phyloP scores from a whole-genome alignment of 1,140 invertebrate species.

The Procambarus virginalis region DNA sequence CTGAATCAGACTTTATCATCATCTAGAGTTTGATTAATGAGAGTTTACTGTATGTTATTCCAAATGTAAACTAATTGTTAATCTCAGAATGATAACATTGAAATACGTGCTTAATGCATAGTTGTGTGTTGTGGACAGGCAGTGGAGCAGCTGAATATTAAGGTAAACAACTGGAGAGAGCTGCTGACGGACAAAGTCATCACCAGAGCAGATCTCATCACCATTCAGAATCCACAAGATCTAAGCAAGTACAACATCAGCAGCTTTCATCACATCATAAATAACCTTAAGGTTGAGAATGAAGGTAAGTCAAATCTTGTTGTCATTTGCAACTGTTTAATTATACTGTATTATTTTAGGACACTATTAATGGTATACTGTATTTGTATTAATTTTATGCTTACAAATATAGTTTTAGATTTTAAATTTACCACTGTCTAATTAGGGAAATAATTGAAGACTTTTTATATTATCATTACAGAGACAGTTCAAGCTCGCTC shows the following conservation, averaged over 20 bases:
- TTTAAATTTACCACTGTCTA: no score
- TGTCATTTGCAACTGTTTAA: no score
- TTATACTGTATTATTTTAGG: no score
- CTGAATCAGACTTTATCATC: no score
- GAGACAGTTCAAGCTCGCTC: constrained; percentile 84
- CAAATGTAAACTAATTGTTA: background rate
- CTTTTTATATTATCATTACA: constrained; percentile 72
- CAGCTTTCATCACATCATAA: constrained; percentile 96
- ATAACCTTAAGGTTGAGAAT: constrained; percentile 90
- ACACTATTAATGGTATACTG: no score
- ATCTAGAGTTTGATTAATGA: no score
- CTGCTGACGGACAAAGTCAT: constrained; percentile 92
- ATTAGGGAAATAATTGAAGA: no score
- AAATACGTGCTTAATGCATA: background rate
- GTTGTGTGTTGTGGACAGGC: constrained; percentile 77
- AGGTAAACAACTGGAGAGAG: constrained; percentile 95
- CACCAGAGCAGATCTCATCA: constrained; percentile 92
- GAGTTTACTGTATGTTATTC: no score
- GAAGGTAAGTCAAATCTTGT: constrained; percentile 78
- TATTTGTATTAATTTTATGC: no score
- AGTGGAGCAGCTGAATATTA: constrained; percentile 97
- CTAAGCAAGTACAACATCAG: constrained; percentile 96
- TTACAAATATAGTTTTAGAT: no score
- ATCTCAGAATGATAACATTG: background rate
- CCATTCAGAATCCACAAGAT: constrained; percentile 93